Evolutionary conservation across 2,888 invertebrate species (phyloP), one percentile per base, ranked within the genome.

Genomic region (Osmoderma eremita): DNA sequence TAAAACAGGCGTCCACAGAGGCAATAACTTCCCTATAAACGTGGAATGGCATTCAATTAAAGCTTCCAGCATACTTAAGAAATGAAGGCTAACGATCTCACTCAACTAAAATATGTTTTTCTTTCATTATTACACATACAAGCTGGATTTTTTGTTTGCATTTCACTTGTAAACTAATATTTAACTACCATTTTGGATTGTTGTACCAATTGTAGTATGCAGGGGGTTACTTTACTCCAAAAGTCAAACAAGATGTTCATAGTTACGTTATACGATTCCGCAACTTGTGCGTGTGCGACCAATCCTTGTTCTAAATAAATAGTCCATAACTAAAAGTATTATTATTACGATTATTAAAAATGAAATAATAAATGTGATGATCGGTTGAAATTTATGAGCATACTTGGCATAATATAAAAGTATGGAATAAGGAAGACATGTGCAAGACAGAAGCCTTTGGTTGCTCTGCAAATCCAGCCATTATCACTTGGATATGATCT

Each of bases 181-280:
- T 10, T 24, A 42, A 83, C 89, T 86, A 95, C 94, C 82, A 94
- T 89, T 88, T 94, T 97, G 10, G 97, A 93, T 78, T 94, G 92
- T 10, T 93, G 91, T 39, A 98, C 90, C 66, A 99, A 86, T 80
- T 98, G 96, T 69, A 99, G 85, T 67, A 99, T 91, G 69, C 93
- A 94, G 0, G 98, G 98, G 41, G 98, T 98, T 4, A 99, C 93
- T 83, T 98, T 94, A 58, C 95, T 94, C 99, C 99, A 99, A 86
- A 99, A 99, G 84, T 98, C 98, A 74, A 97, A 90, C 63, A 98
- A 86, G 72, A 95, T 93, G 72, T 91, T 91, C 83, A 91, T 88
- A 0, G 92, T 90, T 12, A 89, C 85, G 76, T 90, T 86, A 77
- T 91, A 90, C 12, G 89, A 86, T 78, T 94, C 94, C 39, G 86